Evolutionary conservation across 2,888 invertebrate genomes (phyloP).

Genomic region (Ectobius pallidus): DNA sequence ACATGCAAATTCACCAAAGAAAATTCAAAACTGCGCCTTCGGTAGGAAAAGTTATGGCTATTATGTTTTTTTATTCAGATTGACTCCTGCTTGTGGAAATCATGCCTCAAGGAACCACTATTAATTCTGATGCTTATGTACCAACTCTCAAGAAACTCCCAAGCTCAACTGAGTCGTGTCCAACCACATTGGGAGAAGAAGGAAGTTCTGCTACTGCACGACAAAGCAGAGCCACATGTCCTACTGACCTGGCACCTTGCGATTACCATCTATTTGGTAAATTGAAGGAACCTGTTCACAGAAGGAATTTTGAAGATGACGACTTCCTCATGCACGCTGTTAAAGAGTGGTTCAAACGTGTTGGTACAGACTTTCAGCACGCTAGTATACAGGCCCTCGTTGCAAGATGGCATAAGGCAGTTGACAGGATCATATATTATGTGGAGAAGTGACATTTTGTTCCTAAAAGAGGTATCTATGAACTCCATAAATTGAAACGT

Average conservation of each 20-base stretch:
- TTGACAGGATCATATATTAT: neutral
- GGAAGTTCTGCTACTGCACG: too few relatives aligned
- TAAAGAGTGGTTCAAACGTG: neutral
- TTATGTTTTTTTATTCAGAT: neutral
- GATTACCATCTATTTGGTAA: too few relatives aligned
- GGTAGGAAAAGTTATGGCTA: neutral
- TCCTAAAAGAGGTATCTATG: too few relatives aligned
- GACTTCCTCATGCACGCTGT: neutral
- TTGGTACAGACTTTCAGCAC: neutral
- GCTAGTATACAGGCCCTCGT: neutral
- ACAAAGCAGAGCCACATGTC: too few relatives aligned
- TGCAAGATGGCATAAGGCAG: neutral
- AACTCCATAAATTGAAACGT: too few relatives aligned
- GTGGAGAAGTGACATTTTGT: neutral
- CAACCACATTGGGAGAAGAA: too few relatives aligned
- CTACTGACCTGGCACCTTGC: too few relatives aligned
- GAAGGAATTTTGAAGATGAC: neutral
- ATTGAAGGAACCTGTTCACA: neutral
- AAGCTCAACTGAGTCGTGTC: too few relatives aligned
- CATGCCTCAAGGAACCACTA: neutral
- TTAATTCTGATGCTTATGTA: neutral
- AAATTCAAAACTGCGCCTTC: neutral
- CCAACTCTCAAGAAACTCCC: too few relatives aligned
- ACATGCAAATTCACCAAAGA: neutral
- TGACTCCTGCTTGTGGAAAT: neutral